Evolutionary conservation across 2,888 invertebrate genomes (phyloP).

Genomic region (Leptarthrus brevirostris): DNA sequence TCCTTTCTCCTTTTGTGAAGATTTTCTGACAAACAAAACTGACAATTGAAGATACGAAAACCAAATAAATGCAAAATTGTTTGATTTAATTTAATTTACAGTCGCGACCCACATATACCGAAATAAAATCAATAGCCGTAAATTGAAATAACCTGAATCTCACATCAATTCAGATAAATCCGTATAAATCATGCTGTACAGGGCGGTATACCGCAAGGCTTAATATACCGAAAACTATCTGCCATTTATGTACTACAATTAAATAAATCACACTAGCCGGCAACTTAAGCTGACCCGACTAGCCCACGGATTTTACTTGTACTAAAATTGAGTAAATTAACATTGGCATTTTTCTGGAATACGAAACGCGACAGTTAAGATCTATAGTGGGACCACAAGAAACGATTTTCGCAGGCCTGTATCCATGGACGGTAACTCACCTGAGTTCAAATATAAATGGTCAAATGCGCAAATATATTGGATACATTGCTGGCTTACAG

Average conservation of each 20-base stretch:
- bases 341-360: slow-evolving; percentile 26
- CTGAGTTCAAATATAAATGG: slow-evolving; percentile 29
- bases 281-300: slow-evolving; percentile 34
- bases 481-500: slow-evolving; percentile 14
- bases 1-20: no score
- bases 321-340: slow-evolving; percentile 37
- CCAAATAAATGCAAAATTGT: no score
- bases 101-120: slow-evolving; percentile 22
- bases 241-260: slow-evolving; percentile 36
- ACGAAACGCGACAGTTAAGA: slow-evolving; percentile 34
- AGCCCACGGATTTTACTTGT: slow-evolving; percentile 36
- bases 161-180: slow-evolving; percentile 32
- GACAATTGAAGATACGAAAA: no score
- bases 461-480: slow-evolving; percentile 15
- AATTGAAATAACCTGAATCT: slow-evolving; percentile 34
- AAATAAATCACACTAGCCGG: slow-evolving; percentile 42
- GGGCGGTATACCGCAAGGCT: slow-evolving; percentile 35
- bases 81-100: no score
- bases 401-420: slow-evolving; percentile 19
- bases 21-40: no score
- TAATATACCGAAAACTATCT: slow-evolving; percentile 35
- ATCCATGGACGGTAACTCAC: slow-evolving; percentile 37
- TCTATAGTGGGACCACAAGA: slow-evolving; percentile 36
- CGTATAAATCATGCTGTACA: slow-evolving; percentile 38
- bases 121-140: slow-evolving; percentile 30